Base-by-base conservation (phyloP, 2,797 vertebrate species). In the Oreortyx pictus region DNA sequence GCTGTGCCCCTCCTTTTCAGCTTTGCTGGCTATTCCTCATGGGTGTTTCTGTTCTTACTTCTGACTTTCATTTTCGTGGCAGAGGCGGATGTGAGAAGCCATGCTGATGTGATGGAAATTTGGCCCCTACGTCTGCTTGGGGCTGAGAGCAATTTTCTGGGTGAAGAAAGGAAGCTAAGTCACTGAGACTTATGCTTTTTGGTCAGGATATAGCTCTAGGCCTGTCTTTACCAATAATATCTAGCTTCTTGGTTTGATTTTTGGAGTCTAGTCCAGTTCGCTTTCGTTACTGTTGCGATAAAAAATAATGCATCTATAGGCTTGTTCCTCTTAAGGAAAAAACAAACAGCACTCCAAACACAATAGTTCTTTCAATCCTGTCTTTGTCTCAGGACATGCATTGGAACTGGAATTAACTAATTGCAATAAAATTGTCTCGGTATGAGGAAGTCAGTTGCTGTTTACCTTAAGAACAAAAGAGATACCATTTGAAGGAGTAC, bases 71-170 rank as follows among this genome's bases (percentile, higher is more conserved):
- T 87, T 92, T 80, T 79, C 73, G 82, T 35, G 33, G 23, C 82
- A 92, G 95, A 96, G 71, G 80, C 71, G n/a, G 85, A 74, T 64
- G 59, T 49, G 17, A 79, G 77, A 66, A 90, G 46, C 70, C 35
- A 29, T 4, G 11, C 27, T 61, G 64, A 70, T 7, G 56, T 66
- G 29, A n/a, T 9, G 23, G 65, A 84, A 91, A 49, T 92, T 89
- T 25, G 72, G 41, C n/a, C 33, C 82, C 73, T 59, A 8, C 0
- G 0, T 61, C 60, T 60, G 13, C 3, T 3, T 31, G 33, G 41
- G 29, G 8, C 56, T 54, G 73, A 87, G 72, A 11, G 39, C 16
- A 57, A 57, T 81, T 65, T 24, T 77, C 67, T 27, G 52, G 25
- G 24, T 61, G 59, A 75, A 72, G 56, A 80, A 78, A 92, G 68